A percentile compares a stretch with the other conserved stretches of the same genome.
phyloP scores from a whole-genome alignment of 1,140 invertebrate species.

The Lepidurus arcticus region DNA sequence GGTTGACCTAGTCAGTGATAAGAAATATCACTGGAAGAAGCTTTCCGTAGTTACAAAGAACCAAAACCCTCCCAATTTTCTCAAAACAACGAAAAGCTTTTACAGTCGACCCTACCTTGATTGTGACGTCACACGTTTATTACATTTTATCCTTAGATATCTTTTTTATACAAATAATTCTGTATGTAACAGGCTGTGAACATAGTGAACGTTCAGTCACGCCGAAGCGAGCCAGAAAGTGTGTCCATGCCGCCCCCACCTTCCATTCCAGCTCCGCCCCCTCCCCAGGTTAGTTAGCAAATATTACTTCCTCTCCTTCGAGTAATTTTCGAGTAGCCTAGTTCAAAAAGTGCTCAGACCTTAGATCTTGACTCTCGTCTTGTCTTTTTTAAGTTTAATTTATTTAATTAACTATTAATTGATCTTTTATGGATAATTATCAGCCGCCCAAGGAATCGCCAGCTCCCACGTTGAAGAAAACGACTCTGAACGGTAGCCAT shows the following conservation, averaged over 20 bases:
- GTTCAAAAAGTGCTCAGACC: too few relatives aligned
- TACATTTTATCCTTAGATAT: not conserved
- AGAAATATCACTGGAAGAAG: not conserved
- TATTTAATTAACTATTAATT: not conserved
- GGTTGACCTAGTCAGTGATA: constrained; percentile 8
- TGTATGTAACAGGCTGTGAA: not conserved
- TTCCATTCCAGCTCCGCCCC: not conserved
- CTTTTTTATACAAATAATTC: not conserved
- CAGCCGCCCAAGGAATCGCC: not conserved
- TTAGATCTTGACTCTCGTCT: too few relatives aligned
- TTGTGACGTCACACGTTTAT: not conserved
- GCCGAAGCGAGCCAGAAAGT: not conserved
- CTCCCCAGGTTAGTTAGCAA: not conserved
- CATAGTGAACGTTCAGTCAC: not conserved
- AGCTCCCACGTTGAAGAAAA: not conserved
- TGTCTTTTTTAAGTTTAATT: too few relatives aligned
- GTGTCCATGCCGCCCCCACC: not conserved
- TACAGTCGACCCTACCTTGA: not conserved
- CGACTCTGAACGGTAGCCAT: constrained; percentile 1
- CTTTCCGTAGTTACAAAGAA: not conserved
- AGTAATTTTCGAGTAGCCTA: not conserved
- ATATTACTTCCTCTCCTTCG: not conserved
- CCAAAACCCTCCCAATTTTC: not conserved
- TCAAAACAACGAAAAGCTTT: not conserved
- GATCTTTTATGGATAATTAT: not conserved